phyloP scores from a whole-genome alignment of 2,888 invertebrate species.

The Orthosia gothica region DNA sequence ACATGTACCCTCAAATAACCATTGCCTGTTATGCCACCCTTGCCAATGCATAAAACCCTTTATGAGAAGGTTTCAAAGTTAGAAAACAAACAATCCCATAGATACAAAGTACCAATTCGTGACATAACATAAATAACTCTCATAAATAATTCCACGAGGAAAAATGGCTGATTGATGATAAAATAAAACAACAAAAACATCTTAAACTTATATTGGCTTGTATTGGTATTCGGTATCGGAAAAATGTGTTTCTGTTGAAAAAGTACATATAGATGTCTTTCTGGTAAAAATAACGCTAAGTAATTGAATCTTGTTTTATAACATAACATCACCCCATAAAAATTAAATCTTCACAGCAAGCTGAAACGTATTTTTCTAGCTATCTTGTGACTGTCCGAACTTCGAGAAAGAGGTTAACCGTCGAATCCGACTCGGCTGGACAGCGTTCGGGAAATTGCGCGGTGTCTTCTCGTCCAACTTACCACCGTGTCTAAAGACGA shows the following conservation, averaged over 20 bases:
- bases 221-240: background rate
- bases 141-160: conserved; percentile 46
- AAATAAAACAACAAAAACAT: conserved; percentile 27
- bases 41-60: background rate
- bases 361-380: no score
- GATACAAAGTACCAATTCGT: conserved; percentile 25
- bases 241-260: background rate
- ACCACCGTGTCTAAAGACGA: no score
- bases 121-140: conserved; percentile 47
- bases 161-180: conserved; percentile 21
- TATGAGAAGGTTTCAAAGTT: background rate
- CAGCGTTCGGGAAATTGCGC: no score
- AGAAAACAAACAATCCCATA: conserved; percentile 17
- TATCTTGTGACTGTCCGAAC: no score
- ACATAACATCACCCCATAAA: background rate
- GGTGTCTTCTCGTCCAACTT: no score
- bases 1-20: background rate
- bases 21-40: background rate
- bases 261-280: background rate
- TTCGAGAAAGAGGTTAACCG: no score
- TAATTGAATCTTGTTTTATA: background rate
- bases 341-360: no score
- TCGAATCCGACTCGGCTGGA: no score
- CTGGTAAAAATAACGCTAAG: background rate
- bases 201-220: conserved; percentile 3